Conservation (phyloP, 2,113 vertebrate species). For the Tachysurus vachellii region DNA sequence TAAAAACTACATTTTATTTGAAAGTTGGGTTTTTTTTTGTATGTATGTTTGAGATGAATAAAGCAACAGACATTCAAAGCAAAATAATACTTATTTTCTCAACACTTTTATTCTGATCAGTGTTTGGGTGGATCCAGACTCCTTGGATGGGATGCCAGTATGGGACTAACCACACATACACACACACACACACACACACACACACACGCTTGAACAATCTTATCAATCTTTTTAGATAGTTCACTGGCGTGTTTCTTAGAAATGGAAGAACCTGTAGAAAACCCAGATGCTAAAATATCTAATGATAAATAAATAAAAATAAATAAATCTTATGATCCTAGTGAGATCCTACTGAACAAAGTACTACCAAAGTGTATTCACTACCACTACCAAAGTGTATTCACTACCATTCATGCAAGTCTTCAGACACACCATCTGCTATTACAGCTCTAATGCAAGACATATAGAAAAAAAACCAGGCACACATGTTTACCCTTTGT, state of each 20-base stretch:
- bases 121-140: no score
- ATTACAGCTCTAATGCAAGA: background rate
- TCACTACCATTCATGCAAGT: background rate
- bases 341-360: no score
- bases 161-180: background rate
- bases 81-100: background rate
- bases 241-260: background rate
- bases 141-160: background rate
- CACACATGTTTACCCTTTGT: constrained; percentile 52
- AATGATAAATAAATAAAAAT: no score
- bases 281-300: background rate
- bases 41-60: background rate
- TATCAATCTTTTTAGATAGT: background rate
- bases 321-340: background rate
- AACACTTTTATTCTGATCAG: no score
- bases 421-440: background rate
- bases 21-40: background rate
- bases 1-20: background rate
- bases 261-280: background rate
- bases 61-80: background rate
- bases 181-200: background rate
- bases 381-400: no score
- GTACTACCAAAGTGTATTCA: no score
- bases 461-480: constrained; percentile 20
- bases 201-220: background rate